Percentiles rank a stretch among this genome's conserved stretches.
Evolutionary conservation across 1,140 invertebrate species (phyloP).

Genomic region (Ips nitidus): DNA sequence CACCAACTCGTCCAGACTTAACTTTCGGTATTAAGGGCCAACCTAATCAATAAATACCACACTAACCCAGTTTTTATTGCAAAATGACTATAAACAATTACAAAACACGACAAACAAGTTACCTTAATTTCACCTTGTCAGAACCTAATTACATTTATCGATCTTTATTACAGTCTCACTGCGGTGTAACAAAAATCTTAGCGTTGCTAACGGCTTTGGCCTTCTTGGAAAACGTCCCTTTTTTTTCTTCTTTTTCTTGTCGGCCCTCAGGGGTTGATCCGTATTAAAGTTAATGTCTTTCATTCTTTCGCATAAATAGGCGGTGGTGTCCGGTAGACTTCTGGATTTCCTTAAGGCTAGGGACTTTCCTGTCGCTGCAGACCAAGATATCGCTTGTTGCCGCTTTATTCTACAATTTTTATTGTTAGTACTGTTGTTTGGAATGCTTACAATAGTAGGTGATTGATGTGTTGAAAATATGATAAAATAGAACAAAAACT

Average conservation of each 20-base stretch:
- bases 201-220: slow-evolving; percentile 41
- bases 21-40: no score
- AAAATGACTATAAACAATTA: neutral
- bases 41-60: no score
- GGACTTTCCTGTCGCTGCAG: neutral
- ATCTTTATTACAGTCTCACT: slow-evolving; percentile 4
- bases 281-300: slow-evolving; percentile 33
- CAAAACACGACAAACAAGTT: slow-evolving; percentile 1
- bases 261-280: slow-evolving; percentile 17
- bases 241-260: slow-evolving; percentile 43
- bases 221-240: slow-evolving; percentile 41
- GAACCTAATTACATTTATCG: no score
- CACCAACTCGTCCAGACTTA: no score
- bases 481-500: slow-evolving; percentile 16
- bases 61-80: neutral
- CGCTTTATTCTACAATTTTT: slow-evolving; percentile 35
- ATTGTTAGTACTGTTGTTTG: neutral
- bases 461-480: slow-evolving; percentile 1
- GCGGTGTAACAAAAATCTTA: slow-evolving; percentile 36
- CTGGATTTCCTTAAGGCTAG: slow-evolving; percentile 33
- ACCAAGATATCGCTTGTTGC: slow-evolving; percentile 24
- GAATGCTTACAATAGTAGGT: neutral
- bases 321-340: slow-evolving; percentile 37
- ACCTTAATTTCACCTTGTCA: neutral
- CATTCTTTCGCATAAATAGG: slow-evolving; percentile 21